A percentile compares a stretch with the other conserved stretches of the same genome.
Evolutionary conservation across 2,797 vertebrate species (phyloP).

Genomic region (Pogoniulus pusillus): DNA sequence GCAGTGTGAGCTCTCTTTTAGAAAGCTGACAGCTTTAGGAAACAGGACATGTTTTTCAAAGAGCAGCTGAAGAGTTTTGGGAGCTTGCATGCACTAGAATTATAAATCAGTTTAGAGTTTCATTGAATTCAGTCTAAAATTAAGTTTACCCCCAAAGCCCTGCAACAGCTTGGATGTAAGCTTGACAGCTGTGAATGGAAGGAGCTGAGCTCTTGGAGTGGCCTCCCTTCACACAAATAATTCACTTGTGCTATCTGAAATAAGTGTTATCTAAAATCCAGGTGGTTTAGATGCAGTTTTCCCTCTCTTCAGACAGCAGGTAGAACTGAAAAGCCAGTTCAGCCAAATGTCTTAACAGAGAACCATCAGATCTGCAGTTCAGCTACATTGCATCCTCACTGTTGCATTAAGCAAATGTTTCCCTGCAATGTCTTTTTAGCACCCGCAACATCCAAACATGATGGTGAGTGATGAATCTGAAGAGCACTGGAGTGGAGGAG

Average conservation of each 20-base stretch:
- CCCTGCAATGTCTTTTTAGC: constrained; percentile 30
- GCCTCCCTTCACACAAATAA: background rate
- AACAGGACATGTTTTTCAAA: background rate
- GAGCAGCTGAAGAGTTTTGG: background rate
- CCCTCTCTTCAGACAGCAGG: background rate
- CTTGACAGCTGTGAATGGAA: background rate
- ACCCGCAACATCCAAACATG: constrained; percentile 68
- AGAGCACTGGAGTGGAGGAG: constrained; percentile 59
- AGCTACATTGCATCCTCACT: rapidly evolving
- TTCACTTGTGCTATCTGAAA: background rate
- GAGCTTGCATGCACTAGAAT: background rate
- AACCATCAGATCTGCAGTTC: background rate
- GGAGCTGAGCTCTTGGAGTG: background rate
- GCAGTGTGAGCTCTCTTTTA: background rate
- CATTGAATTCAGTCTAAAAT: background rate
- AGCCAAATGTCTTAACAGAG: background rate
- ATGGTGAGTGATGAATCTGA: constrained; percentile 52
- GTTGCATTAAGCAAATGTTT: background rate
- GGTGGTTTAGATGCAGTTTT: background rate
- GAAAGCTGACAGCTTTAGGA: background rate
- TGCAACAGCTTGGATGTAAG: background rate
- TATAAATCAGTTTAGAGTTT: background rate
- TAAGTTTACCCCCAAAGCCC: background rate
- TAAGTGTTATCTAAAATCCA: background rate
- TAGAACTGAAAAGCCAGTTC: background rate